Evolutionary conservation across 2,797 vertebrate genomes (phyloP).

Genomic region (Lepus oiostolus): DNA sequence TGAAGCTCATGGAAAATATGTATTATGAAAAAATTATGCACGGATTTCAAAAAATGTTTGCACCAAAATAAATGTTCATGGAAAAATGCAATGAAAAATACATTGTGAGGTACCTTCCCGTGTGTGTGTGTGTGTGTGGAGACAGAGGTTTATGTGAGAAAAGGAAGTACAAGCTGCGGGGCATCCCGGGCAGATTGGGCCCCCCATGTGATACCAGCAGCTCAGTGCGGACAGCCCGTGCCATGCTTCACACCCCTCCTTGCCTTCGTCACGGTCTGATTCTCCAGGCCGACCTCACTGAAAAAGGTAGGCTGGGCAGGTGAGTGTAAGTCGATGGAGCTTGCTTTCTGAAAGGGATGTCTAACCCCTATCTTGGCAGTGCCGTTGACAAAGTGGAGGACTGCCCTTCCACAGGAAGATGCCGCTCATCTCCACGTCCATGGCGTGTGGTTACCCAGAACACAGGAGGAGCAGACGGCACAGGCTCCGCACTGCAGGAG

Average conservation of each 20-base stretch:
- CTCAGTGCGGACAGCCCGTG: background rate
- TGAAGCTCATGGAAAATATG: too few species aligned
- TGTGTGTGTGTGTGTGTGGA: background rate
- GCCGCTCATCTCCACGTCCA: background rate
- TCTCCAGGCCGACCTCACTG: background rate
- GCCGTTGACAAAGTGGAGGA: background rate
- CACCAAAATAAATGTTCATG: too few species aligned
- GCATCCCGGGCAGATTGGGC: background rate
- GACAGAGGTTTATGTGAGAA: background rate
- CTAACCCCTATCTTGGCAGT: background rate
- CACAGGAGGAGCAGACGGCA: background rate
- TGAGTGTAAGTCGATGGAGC: too few species aligned
- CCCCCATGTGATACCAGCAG: background rate
- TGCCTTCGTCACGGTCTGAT: background rate
- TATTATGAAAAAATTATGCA: too few species aligned
- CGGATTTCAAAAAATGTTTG: too few species aligned
- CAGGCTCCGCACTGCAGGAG: background rate
- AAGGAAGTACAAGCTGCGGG: background rate
- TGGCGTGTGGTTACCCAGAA: background rate
- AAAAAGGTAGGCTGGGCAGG: background rate
- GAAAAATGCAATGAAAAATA: too few species aligned
- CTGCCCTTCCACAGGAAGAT: background rate
- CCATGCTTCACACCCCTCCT: background rate
- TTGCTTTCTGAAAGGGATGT: background rate
- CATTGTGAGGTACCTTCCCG: too few species aligned